phyloP scores from a whole-genome alignment of 37 sponge, comb jelly and placozoan genomes.

The Theonella swinhoei region DNA sequence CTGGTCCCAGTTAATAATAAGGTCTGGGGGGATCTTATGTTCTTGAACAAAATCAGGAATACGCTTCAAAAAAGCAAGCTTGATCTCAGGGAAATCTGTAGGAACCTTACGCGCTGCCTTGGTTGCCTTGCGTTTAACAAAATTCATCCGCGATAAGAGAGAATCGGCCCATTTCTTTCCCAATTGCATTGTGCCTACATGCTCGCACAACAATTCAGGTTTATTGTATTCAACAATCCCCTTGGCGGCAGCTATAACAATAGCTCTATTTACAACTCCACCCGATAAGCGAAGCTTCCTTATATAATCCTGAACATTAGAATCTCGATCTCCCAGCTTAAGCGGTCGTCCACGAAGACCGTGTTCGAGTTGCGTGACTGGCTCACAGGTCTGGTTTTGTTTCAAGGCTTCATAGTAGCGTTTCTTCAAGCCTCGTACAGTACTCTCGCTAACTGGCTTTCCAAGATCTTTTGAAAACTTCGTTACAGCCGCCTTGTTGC shows the following conservation, averaged over 20 bases:
- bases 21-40: not conserved
- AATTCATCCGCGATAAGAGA: not conserved
- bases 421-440: no score
- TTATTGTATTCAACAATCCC: conserved; percentile 32
- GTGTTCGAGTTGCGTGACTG: conserved; percentile 16
- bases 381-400: no score
- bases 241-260: conserved; percentile 37
- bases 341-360: conserved; percentile 12
- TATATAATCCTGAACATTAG: conserved; percentile 3
- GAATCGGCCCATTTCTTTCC: conserved; percentile 41
- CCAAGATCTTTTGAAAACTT: no score
- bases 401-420: no score
- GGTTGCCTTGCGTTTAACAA: conserved; percentile 23
- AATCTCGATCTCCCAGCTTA: conserved; percentile 1
- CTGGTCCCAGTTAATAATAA: conserved; percentile 35
- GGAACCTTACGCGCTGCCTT: conserved; percentile 33
- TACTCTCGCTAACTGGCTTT: no score
- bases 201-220: conserved; percentile 16
- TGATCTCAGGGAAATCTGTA: conserved; percentile 35
- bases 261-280: conserved; percentile 27
- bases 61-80: conserved; percentile 28
- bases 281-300: conserved; percentile 6
- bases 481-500: no score
- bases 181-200: conserved; percentile 23
- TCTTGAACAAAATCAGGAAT: not conserved